These are phyloP conservation scores for Leucosticte australis DNA, from an alignment of 2,113 vertebrate species.

Conservation along the genomic window DNA sequence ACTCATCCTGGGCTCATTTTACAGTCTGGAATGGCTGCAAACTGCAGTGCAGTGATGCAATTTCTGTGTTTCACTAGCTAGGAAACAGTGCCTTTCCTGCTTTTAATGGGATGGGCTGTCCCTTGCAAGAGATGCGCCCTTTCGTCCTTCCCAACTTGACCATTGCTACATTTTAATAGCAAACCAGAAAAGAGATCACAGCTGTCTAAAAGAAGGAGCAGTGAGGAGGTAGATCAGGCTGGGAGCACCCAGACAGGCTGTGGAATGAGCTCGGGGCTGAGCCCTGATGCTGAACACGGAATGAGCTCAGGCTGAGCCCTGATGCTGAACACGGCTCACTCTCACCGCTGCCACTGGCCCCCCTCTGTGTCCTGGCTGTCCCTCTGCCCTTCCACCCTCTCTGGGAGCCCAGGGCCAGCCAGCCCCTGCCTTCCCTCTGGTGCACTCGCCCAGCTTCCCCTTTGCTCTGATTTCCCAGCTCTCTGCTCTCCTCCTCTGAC, in stretches of 20 bases:
- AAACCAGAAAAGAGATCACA: neutral
- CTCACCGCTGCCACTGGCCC: neutral
- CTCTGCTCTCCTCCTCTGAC: neutral
- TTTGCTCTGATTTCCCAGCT: neutral
- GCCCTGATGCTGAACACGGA: rapidly evolving
- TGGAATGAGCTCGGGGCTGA: rapidly evolving
- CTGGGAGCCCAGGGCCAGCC: neutral
- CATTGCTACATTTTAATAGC: neutral
- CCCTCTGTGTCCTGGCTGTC: neutral
- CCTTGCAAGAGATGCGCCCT: neutral
- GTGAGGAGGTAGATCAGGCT: neutral
- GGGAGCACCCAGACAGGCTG: neutral
- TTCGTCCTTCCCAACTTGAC: neutral
- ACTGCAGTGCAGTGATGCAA: neutral
- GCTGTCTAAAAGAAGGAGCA: neutral
- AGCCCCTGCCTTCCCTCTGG: neutral
- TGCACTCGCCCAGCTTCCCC: neutral
- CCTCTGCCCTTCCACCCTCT: neutral
- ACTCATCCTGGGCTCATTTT: rapidly evolving
- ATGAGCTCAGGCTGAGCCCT: no score
- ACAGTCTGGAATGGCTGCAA: neutral
- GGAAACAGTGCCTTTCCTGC: neutral
- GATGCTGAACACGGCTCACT: rapidly evolving
- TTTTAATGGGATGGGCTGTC: neutral
- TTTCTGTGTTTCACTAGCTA: neutral